These are phyloP conservation scores for Lepeophtheirus nordmannii DNA, from an alignment of 2,888 invertebrate genomes.

Conservation along the genomic window DNA sequence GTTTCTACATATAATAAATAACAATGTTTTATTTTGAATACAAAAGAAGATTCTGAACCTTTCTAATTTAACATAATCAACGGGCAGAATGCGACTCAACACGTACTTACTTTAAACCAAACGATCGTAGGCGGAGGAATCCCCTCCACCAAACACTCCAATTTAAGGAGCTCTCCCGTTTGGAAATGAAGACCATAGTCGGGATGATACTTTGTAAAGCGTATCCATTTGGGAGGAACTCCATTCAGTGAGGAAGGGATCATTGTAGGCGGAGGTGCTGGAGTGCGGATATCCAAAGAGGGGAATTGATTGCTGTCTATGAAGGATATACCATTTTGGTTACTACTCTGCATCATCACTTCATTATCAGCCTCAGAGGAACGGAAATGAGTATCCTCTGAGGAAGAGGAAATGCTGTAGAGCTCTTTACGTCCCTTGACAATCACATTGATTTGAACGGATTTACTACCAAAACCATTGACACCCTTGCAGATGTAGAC, in stretches of 20 bases:
- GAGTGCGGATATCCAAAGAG: too few relatives aligned
- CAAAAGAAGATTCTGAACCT: too few relatives aligned
- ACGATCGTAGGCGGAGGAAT: slow-evolving; percentile 10
- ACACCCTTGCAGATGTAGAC: slow-evolving; percentile 29
- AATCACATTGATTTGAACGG: background rate
- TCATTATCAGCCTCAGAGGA: too few relatives aligned
- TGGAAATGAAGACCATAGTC: slow-evolving; percentile 1
- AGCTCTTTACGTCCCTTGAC: background rate
- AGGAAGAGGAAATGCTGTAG: too few relatives aligned
- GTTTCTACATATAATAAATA: too few relatives aligned
- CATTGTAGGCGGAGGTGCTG: background rate
- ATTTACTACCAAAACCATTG: slow-evolving; percentile 29
- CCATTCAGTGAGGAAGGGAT: background rate
- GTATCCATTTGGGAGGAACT: slow-evolving; percentile 1
- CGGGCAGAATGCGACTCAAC: too few relatives aligned
- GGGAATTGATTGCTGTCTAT: too few relatives aligned
- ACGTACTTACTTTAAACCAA: slow-evolving; percentile 15
- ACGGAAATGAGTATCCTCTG: too few relatives aligned
- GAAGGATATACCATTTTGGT: too few relatives aligned
- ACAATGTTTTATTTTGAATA: too few relatives aligned
- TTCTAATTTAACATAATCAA: too few relatives aligned
- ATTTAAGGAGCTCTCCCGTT: slow-evolving; percentile 7
- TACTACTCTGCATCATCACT: too few relatives aligned
- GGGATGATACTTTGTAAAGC: background rate
- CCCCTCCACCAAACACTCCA: slow-evolving; percentile 16